phyloP scores from a whole-genome alignment of 2,797 vertebrate genomes.

The Cynodonichthys magdalenae region DNA sequence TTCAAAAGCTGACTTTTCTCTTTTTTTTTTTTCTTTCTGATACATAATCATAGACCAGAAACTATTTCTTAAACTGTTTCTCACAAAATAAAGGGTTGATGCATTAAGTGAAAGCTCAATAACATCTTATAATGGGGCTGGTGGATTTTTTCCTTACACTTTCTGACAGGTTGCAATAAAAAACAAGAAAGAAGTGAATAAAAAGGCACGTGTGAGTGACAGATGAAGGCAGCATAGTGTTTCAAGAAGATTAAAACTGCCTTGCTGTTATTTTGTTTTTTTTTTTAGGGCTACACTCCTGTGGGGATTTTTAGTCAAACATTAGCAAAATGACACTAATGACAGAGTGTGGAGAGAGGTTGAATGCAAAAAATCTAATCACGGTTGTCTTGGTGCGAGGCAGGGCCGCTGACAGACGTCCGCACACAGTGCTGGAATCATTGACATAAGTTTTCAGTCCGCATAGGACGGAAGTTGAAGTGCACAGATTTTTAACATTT shows the following conservation, averaged over 20 bases:
- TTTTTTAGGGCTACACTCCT: slow-evolving; percentile 52
- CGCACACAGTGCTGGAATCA: slow-evolving; percentile 33
- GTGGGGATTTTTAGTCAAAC: slow-evolving; percentile 64
- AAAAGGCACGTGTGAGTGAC: slow-evolving; percentile 55
- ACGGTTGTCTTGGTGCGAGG: slow-evolving; percentile 50
- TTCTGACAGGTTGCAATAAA: slow-evolving; percentile 8
- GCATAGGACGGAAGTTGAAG: slow-evolving; percentile 41
- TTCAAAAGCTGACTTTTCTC: slow-evolving; percentile 45
- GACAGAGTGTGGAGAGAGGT: slow-evolving; percentile 47
- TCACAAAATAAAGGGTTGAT: slow-evolving; percentile 42
- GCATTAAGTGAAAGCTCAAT: slow-evolving; percentile 52
- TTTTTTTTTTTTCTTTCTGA: neutral
- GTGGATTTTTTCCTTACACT: neutral
- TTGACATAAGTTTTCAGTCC: slow-evolving; percentile 39
- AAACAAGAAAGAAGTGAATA: slow-evolving; percentile 50
- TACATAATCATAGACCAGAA: slow-evolving; percentile 20
- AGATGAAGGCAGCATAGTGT: slow-evolving; percentile 40
- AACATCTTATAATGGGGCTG: slow-evolving; percentile 58
- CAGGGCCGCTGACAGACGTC: slow-evolving; percentile 46
- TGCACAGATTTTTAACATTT: slow-evolving; percentile 33
- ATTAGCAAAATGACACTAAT: slow-evolving; percentile 71
- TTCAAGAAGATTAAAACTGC: slow-evolving; percentile 60
- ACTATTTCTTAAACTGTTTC: slow-evolving; percentile 18
- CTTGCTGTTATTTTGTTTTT: slow-evolving; percentile 22
- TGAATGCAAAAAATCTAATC: slow-evolving; percentile 58